Evolutionary conservation across 35 echinoderm and acorn worm species (phyloP).

Genomic region (Patiria miniata): DNA sequence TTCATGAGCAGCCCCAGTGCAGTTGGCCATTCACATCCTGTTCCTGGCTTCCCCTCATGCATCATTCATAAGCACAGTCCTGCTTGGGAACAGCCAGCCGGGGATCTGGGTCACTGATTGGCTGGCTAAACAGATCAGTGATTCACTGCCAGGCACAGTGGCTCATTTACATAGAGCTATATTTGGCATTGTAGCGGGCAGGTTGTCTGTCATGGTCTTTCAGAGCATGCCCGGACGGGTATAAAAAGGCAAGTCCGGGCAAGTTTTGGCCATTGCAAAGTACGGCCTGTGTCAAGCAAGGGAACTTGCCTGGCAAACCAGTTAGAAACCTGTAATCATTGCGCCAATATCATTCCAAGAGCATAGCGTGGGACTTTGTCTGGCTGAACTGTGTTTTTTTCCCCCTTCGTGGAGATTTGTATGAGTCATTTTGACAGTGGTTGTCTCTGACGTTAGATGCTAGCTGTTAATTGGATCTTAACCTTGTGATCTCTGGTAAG

Average conservation of each 20-base stretch:
- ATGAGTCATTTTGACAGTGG: no score
- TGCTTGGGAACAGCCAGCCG: background rate
- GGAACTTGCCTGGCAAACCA: slow-evolving; percentile 6
- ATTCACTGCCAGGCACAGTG: background rate
- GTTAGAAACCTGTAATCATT: background rate
- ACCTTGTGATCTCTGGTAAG: slow-evolving; percentile 1
- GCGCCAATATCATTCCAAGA: no score
- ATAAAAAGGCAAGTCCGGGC: slow-evolving; percentile 27
- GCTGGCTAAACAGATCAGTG: background rate
- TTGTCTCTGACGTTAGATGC: no score
- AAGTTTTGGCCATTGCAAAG: slow-evolving; percentile 6
- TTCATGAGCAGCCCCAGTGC: no score
- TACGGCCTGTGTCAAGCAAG: background rate
- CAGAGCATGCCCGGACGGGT: no score
- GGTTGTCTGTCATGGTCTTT: background rate
- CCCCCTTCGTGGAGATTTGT: no score
- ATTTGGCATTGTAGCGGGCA: background rate
- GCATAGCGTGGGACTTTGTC: no score
- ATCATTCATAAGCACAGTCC: background rate
- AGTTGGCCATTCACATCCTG: no score
- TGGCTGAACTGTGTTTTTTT: no score
- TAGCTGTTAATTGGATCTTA: background rate
- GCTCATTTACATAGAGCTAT: slow-evolving; percentile 26
- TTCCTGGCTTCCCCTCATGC: no score
- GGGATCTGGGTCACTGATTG: slow-evolving; percentile 20